These are phyloP conservation scores for Benitochromis conjunctus DNA, from an alignment of 2,113 vertebrate species.

Conservation along the genomic window DNA sequence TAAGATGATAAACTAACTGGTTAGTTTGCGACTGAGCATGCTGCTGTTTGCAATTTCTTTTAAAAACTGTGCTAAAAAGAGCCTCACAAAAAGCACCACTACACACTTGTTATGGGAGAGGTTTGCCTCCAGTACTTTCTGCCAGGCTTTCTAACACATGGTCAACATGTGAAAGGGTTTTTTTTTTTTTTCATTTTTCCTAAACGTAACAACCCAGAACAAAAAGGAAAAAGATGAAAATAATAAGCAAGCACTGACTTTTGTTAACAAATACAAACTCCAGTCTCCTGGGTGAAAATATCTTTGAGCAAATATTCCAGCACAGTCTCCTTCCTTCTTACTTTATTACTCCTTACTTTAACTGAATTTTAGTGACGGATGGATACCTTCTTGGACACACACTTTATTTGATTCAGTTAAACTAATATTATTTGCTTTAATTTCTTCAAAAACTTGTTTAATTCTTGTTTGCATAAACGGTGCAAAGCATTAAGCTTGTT, in stretches of 20 bases:
- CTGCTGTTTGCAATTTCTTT: background rate
- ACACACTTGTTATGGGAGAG: background rate
- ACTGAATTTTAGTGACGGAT: background rate
- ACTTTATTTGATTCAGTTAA: background rate
- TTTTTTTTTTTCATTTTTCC: fast-evolving
- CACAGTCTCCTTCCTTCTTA: background rate
- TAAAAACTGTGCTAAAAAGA: background rate
- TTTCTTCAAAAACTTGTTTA: background rate
- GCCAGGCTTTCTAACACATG: background rate
- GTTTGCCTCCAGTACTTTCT: background rate
- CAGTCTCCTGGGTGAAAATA: background rate
- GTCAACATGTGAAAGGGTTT: background rate
- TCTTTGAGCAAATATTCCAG: background rate
- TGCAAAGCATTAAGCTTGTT: background rate
- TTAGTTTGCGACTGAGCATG: background rate
- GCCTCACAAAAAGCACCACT: background rate
- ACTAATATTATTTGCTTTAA: background rate
- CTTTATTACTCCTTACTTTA: background rate
- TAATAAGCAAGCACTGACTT: background rate
- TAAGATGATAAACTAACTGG: background rate
- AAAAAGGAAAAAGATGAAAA: background rate
- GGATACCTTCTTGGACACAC: background rate
- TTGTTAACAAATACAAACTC: background rate
- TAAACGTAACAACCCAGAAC: background rate
- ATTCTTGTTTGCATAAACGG: background rate